Conservation (phyloP, 92 coral and sea anemone genomes). For the Metridium senile region DNA sequence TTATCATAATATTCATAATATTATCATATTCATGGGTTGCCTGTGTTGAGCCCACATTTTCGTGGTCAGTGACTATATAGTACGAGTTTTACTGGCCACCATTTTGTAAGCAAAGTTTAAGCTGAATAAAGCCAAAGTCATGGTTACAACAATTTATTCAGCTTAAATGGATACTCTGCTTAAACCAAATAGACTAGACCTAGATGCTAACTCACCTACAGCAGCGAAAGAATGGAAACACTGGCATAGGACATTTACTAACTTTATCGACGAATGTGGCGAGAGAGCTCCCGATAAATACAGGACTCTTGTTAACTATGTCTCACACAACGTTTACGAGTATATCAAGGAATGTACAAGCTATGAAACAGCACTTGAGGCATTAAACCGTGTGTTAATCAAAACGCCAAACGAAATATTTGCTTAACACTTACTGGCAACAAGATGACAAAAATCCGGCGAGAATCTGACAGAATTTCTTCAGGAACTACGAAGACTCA, state of each 20-base stretch:
- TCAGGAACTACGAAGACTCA: slow-evolving; percentile 48
- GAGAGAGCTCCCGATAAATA: slow-evolving; percentile 49
- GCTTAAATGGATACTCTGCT: slow-evolving; percentile 47
- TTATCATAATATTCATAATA: too few relatives aligned
- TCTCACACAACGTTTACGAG: slow-evolving; percentile 51
- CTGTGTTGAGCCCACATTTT: neutral
- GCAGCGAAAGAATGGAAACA: slow-evolving; percentile 56
- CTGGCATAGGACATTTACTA: slow-evolving; percentile 40
- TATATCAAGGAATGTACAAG: slow-evolving; percentile 31
- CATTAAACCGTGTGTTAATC: slow-evolving; percentile 35
- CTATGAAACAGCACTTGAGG: slow-evolving; percentile 19
- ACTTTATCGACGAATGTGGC: slow-evolving; percentile 38
- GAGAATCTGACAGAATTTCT: slow-evolving; percentile 41
- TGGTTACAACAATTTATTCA: slow-evolving; percentile 34
- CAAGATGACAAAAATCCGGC: slow-evolving; percentile 27
- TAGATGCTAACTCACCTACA: slow-evolving; percentile 49
- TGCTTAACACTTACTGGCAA: slow-evolving; percentile 61
- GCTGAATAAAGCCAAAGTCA: neutral
- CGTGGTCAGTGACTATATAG: neutral
- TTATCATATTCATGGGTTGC: neutral
- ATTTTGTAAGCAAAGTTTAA: neutral
- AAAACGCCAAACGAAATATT: slow-evolving; percentile 49
- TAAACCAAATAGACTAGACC: slow-evolving; percentile 42
- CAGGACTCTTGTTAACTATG: slow-evolving; percentile 44
- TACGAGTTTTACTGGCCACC: slow-evolving; percentile 8